Base-by-base conservation (phyloP, 1,140 invertebrate genomes). In the Bombyx mandarina region DNA sequence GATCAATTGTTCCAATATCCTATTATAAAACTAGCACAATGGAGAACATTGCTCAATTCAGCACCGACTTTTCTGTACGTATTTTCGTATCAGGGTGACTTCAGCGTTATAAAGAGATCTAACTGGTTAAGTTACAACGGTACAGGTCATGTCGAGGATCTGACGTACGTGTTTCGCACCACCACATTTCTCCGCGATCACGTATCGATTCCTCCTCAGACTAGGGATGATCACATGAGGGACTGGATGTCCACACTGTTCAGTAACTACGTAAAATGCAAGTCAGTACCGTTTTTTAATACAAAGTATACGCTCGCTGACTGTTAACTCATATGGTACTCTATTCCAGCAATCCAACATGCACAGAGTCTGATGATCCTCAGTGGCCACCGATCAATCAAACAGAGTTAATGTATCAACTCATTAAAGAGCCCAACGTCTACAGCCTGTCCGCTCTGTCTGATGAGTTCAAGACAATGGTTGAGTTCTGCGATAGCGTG, bases 171-270 rank as follows among this genome's bases (percentile, higher is more conserved):
- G 6, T 65, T 73, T 49, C 60, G 66, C 9, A 48, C 45, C 3
- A 69, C 65, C 22, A 57, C 57, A 4, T 0, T 64, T n/a, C n/a
- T 62, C 12, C 46, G 55, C 0, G 22, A 61, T 18, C 6, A 56
- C 9, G 26, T 46, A 22, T 56, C 62, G 10, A 51, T 65, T 6
- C 60, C 60, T 8, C 56, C 52, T 0, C 6, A 26, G 10, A 60
- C 51, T 10, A 58, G 48, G 1, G 67, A 69, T n/a, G 58, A 61
- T 7, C 43, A 46, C 6, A 61, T 69, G 61, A 69, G 51, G 26
- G 53, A 61, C 8, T 60, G 58, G 57, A 60, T 64, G 54, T 58
- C 62, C 6, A 50, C 42, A 10, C 54, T 57, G 46, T 10, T 65
- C 7, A 8, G 52, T 2, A 60, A 65, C 10, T 65, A 61, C 46